phyloP scores from a whole-genome alignment of 2,113 vertebrate species.

The Alligator mississippiensis region DNA sequence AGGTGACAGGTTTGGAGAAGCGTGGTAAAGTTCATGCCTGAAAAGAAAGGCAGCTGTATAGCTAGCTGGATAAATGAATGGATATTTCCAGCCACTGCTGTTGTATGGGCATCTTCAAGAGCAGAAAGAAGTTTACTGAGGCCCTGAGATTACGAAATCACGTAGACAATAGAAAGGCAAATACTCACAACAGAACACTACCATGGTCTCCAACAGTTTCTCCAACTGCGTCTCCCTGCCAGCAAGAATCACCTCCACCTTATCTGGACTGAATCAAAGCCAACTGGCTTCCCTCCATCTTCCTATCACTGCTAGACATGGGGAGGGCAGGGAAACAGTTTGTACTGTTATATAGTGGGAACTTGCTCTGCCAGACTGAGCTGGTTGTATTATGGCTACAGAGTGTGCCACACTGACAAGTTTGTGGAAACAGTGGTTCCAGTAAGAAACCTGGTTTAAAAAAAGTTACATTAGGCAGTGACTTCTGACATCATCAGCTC shows the following conservation, averaged over 20 bases:
- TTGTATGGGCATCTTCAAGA: background rate
- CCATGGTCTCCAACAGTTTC: background rate
- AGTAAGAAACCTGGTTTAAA: background rate
- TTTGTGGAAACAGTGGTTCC: background rate
- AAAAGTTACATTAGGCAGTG: slow-evolving; percentile 5
- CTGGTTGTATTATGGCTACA: background rate
- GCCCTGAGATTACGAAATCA: background rate
- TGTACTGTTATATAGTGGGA: background rate
- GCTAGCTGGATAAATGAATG: background rate
- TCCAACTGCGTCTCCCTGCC: background rate
- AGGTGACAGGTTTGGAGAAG: background rate
- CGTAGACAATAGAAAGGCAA: background rate
- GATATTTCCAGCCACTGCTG: background rate
- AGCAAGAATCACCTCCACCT: background rate
- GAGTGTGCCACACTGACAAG: background rate
- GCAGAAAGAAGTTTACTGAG: background rate
- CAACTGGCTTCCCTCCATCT: background rate
- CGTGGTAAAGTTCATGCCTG: background rate
- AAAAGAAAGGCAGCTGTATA: background rate
- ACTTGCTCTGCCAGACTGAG: background rate
- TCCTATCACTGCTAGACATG: background rate
- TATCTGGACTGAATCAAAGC: background rate
- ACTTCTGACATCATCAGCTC: background rate
- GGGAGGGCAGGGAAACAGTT: background rate
- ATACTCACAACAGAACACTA: background rate